Conservation (phyloP, 2,888 invertebrate genomes). For the Mesorhabditis spiculigera region DNA sequence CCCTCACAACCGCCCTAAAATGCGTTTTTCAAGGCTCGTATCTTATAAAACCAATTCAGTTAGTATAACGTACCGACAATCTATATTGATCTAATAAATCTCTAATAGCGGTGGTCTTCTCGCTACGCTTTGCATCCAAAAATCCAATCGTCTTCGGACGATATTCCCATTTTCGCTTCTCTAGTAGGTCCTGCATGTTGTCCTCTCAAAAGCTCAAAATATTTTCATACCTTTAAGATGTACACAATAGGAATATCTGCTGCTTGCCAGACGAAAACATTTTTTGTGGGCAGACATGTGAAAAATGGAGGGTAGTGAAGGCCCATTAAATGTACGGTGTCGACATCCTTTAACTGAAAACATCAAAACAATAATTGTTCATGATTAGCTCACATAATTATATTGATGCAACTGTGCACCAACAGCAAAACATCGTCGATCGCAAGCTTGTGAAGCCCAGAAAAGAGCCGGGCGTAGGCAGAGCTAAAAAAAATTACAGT, state of each 20-base stretch:
- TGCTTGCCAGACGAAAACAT: constrained; percentile 2
- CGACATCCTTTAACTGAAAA: not conserved
- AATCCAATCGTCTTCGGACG: not conserved
- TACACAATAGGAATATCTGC: not conserved
- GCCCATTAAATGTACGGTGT: not conserved
- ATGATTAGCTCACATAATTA: not conserved
- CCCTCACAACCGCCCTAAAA: not conserved
- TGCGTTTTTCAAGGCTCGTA: not conserved
- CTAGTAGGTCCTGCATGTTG: not conserved
- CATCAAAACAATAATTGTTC: not conserved
- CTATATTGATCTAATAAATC: not conserved
- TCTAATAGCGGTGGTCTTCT: not conserved
- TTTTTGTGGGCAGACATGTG: not conserved
- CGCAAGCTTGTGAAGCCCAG: not conserved
- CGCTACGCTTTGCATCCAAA: not conserved
- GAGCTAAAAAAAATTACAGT: not conserved
- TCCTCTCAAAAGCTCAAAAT: not conserved
- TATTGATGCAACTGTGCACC: not conserved
- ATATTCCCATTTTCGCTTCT: constrained; percentile 3
- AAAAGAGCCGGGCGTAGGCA: not conserved
- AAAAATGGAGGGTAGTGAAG: constrained; percentile 4
- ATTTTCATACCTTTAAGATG: not conserved
- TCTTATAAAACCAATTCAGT: not conserved
- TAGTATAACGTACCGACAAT: not conserved
- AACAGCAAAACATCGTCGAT: constrained; percentile 2